phyloP scores from a whole-genome alignment of 2,797 vertebrate genomes.

The Limosa lapponica region DNA sequence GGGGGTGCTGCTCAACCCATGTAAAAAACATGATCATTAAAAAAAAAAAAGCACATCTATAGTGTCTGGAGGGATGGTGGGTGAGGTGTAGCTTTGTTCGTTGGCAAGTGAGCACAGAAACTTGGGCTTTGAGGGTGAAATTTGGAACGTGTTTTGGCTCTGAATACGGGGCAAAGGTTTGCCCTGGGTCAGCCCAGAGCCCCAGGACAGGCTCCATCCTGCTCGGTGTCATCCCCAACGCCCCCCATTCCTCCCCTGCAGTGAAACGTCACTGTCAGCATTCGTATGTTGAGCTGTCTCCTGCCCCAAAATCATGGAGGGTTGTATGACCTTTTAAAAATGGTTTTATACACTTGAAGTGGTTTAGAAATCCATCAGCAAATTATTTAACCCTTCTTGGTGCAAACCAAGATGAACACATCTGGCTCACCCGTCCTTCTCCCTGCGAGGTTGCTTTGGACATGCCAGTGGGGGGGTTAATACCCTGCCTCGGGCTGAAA shows the following conservation, averaged over 20 bases:
- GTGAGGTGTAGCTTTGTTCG: accelerated
- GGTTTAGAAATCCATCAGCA: not conserved
- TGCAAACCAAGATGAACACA: accelerated
- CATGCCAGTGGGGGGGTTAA: accelerated
- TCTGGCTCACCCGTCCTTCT: accelerated
- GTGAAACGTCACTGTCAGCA: accelerated
- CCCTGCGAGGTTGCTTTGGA: not conserved
- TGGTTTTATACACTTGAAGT: not conserved
- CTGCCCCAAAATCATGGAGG: not conserved
- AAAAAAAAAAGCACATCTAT: accelerated
- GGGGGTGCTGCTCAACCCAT: not conserved
- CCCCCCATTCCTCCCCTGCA: not conserved
- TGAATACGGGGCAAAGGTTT: not conserved
- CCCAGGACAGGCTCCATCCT: not conserved
- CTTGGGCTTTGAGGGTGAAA: not conserved
- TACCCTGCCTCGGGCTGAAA: not conserved
- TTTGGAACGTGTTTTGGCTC: not conserved
- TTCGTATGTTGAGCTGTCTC: not conserved
- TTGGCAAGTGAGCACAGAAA: not conserved
- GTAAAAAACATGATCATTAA: not conserved
- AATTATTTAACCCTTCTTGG: not conserved
- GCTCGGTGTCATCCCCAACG: accelerated
- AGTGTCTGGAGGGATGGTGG: accelerated
- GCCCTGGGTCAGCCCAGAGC: not conserved
- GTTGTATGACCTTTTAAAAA: not conserved